A percentile compares a stretch with the other conserved stretches of the same genome.
phyloP scores from a whole-genome alignment of 2,113 vertebrate species.

The Strix uralensis region DNA sequence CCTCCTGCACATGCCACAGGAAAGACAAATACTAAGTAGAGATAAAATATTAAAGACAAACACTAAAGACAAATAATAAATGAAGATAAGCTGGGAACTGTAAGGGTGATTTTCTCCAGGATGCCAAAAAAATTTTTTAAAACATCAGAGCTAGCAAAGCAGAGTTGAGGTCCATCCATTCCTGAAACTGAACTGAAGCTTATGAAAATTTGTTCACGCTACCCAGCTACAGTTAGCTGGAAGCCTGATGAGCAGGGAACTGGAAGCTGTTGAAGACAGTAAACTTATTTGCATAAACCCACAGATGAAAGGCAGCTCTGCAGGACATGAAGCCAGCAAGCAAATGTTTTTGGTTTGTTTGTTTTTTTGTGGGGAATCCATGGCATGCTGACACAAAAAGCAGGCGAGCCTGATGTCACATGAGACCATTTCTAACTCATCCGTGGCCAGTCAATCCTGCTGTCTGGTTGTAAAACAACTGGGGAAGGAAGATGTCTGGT shows the following conservation, averaged over 20 bases:
- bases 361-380: background rate
- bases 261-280: background rate
- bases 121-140: background rate
- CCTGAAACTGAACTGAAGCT: background rate
- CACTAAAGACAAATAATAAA: background rate
- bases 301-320: background rate
- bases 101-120: background rate
- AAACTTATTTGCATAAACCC: background rate
- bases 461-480: background rate
- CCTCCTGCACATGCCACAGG: background rate
- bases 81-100: background rate
- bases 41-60: background rate
- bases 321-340: background rate
- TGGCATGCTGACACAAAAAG: background rate
- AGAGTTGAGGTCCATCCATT: background rate
- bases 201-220: background rate
- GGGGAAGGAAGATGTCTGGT: background rate
- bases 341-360: background rate
- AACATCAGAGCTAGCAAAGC: background rate
- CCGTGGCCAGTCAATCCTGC: background rate
- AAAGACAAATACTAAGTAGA: background rate
- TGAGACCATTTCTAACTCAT: background rate
- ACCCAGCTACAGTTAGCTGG: rapidly evolving
- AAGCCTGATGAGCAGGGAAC: background rate
- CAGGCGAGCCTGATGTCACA: background rate